Percentiles rank a stretch among this genome's conserved stretches.
Evolutionary conservation across 2,113 vertebrate genomes (phyloP).

Genomic region (Mugil cephalus): DNA sequence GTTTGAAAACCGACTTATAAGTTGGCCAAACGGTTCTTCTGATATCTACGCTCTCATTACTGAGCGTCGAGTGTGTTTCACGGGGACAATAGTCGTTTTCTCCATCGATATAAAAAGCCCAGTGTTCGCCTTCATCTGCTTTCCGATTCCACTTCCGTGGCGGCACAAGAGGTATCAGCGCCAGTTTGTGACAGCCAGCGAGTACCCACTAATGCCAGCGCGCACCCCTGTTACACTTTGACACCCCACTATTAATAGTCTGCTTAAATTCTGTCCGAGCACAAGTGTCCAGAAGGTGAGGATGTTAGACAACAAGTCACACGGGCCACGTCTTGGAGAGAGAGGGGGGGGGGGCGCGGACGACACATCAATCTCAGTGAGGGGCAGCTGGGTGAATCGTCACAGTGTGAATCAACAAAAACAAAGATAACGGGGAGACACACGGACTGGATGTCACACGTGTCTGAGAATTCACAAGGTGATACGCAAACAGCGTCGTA

Average conservation of each 20-base stretch:
- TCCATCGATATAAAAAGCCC: constrained; percentile 69
- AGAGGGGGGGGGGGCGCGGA: constrained; percentile 7
- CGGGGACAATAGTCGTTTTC: constrained; percentile 75
- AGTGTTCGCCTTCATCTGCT: constrained; percentile 75
- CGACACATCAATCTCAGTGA: constrained; percentile 31
- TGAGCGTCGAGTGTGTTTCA: constrained; percentile 57
- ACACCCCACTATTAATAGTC: constrained; percentile 60
- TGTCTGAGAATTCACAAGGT: constrained; percentile 20
- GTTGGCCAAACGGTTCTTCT: constrained; percentile 57
- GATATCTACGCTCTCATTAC: constrained; percentile 28
- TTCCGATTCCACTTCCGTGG: constrained; percentile 76
- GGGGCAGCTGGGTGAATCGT: constrained; percentile 32
- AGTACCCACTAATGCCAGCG: constrained; percentile 13
- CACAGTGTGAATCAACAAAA: constrained; percentile 7
- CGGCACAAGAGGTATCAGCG: constrained; percentile 70
- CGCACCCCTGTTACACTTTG: constrained; percentile 52
- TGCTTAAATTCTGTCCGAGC: constrained; percentile 29
- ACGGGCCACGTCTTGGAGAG: neutral
- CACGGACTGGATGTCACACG: constrained; percentile 31
- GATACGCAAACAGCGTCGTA: constrained; percentile 23
- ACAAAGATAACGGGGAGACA: constrained; percentile 40
- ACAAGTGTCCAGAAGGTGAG: constrained; percentile 59
- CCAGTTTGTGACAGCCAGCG: constrained; percentile 74
- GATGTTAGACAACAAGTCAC: constrained; percentile 35
- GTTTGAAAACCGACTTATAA: constrained; percentile 20